Conservation (phyloP, 1,140 invertebrate genomes). For the Scaptodrosophila lebanonensis region DNA sequence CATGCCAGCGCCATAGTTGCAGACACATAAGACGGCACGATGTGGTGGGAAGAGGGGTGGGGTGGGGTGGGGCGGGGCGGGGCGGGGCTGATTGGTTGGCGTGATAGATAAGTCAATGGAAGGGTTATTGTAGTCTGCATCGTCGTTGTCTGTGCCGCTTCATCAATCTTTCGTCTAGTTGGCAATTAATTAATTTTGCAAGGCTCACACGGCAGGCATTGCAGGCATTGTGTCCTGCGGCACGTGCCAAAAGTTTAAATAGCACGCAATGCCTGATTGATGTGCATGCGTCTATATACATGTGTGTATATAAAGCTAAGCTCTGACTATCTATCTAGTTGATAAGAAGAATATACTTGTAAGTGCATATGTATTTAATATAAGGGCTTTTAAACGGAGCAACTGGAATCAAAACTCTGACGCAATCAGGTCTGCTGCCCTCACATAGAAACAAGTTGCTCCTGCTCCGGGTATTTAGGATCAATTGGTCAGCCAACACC, state of each 20-base stretch:
- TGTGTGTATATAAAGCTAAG: not conserved
- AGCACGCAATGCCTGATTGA: not conserved
- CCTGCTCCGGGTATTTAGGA: no score
- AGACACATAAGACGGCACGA: constrained; percentile 19
- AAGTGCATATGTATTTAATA: not conserved
- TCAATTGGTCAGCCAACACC: no score
- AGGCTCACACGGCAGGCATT: no score
- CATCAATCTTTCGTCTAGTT: constrained; percentile 52
- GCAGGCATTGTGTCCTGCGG: not conserved
- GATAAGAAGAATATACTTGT: not conserved
- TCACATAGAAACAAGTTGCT: no score
- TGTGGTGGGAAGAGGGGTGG: not conserved
- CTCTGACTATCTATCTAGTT: not conserved
- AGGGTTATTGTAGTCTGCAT: constrained; percentile 47
- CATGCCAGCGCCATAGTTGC: constrained; percentile 45
- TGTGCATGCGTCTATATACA: not conserved
- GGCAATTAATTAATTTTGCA: constrained; percentile 69
- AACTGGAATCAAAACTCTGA: no score
- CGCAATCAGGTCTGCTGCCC: no score
- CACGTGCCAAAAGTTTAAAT: constrained; percentile 1
- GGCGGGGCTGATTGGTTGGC: constrained; percentile 31
- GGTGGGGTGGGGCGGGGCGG: not conserved
- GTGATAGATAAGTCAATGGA: constrained; percentile 65
- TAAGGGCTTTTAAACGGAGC: constrained; percentile 30
- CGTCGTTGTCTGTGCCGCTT: constrained; percentile 29